phyloP scores from a whole-genome alignment of 2,113 vertebrate species.

The Sceloporus tristichus region DNA sequence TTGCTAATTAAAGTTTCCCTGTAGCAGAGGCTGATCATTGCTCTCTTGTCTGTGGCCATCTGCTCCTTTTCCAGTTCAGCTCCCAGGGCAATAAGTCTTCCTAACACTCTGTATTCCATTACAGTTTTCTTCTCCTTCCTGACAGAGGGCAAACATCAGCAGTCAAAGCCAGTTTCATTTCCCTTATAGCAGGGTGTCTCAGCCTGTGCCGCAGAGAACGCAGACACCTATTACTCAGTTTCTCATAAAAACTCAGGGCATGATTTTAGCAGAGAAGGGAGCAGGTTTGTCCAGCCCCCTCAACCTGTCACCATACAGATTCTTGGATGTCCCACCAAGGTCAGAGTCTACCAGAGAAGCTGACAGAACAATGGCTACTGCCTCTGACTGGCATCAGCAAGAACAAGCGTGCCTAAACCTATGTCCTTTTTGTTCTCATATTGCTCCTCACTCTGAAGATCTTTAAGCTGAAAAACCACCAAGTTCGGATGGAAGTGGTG shows the following conservation, averaged over 20 bases:
- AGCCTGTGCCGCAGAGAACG: neutral
- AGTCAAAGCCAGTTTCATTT: neutral
- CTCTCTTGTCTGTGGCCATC: conserved; percentile 31
- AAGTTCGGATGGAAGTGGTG: neutral
- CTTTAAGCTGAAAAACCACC: neutral
- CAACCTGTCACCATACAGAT: neutral
- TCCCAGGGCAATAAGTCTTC: conserved; percentile 16
- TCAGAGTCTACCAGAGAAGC: neutral
- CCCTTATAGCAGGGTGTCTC: neutral
- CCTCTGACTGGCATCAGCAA: neutral
- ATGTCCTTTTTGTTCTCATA: neutral
- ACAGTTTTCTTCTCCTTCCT: neutral
- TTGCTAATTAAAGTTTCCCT: conserved; percentile 34
- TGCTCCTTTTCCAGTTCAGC: conserved; percentile 30
- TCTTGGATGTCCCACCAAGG: neutral
- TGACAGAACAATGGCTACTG: neutral
- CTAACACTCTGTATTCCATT: neutral
- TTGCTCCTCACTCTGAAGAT: neutral
- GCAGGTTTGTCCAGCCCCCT: neutral
- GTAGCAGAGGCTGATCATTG: neutral
- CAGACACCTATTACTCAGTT: neutral
- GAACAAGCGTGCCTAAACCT: neutral
- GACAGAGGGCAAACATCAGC: neutral
- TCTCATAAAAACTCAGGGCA: neutral
- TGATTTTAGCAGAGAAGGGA: neutral